Percentiles rank a stretch among this genome's conserved stretches.
Evolutionary conservation across 1,140 invertebrate species (phyloP).

Genomic region (Formica exsecta): DNA sequence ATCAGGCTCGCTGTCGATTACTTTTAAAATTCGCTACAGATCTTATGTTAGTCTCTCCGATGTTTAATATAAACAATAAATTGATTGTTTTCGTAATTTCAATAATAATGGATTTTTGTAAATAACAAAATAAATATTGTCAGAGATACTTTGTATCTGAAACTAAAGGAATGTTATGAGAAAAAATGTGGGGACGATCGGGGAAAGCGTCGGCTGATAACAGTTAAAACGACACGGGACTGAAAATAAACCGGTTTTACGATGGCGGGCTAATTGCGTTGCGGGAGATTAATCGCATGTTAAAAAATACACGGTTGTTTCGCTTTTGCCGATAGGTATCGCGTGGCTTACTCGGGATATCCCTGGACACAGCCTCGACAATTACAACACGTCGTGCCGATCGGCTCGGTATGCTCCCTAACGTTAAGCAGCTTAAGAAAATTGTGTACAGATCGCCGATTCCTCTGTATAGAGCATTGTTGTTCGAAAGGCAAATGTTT

Average conservation of each 20-base stretch:
- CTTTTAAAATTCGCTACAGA: no score
- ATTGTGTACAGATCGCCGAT: conserved; percentile 44
- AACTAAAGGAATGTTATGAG: conserved; percentile 40
- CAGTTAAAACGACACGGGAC: conserved; percentile 29
- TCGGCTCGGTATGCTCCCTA: background rate
- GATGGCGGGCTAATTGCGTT: conserved; percentile 46
- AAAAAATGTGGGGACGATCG: conserved; percentile 30
- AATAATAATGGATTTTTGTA: background rate
- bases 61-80: background rate
- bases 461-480: conserved; percentile 40
- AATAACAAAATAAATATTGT: conserved; percentile 7
- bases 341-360: no score
- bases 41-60: background rate
- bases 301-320: conserved; percentile 11
- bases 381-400: background rate
- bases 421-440: conserved; percentile 51
- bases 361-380: background rate
- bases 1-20: no score
- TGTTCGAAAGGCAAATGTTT: conserved; percentile 40
- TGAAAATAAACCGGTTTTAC: conserved; percentile 58
- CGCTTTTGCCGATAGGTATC: background rate
- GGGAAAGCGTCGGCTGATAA: conserved; percentile 26
- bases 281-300: conserved; percentile 49
- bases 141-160: background rate
- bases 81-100: background rate